Evolutionary conservation across 2,888 invertebrate genomes (phyloP), one percentile per base, ranked within the genome.

Genomic region (Branchinecta sandiegonensis): DNA sequence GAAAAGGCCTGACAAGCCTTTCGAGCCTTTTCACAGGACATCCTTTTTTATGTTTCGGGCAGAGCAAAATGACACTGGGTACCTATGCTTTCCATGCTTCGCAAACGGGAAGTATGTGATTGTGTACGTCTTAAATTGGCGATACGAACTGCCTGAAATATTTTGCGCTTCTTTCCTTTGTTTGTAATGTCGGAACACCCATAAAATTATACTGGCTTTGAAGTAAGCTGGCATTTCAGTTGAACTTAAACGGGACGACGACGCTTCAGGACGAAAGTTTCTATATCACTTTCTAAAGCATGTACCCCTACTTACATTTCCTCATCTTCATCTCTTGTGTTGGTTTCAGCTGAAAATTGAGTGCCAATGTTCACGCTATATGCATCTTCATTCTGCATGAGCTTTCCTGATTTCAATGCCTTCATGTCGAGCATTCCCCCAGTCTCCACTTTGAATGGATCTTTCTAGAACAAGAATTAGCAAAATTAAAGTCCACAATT

Each of bases 271-370:
- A n/a, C 46, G 0, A 13, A 13, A n/a, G 8, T 14, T 5, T 23
- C 6, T 69, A 69, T 8, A 37, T 48, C 47, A 1, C 2, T 48
- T 66, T 48, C 66, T 46, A 37, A 37, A 5, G 6, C 37, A 37
- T 37, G 37, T 37, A 6, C 37, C 66, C 80, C 79, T 69, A 81
- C 83, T 76, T 82, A 89, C 96, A 97, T 97, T 80, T 97, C 96
- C 76, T 95, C 94, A 79, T 97, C 97, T 81, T 97, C 97, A 77
- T 97, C 97, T 47, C 96, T 83, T 77, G 94, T 90, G 78, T 97
- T 97, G 0, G 96, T 97, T 80, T 97, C 96, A 0, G 94, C 94
- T 13, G 96, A 96, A 79, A 97, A 97, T 74, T 94, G 93, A 46
- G 95, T 96, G 17, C 95, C 95, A 68, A 97, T 94, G 0, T 91